These are phyloP conservation scores for Dichetophora obliterata DNA, from an alignment of 2,888 invertebrate species.

Conservation along the genomic window DNA sequence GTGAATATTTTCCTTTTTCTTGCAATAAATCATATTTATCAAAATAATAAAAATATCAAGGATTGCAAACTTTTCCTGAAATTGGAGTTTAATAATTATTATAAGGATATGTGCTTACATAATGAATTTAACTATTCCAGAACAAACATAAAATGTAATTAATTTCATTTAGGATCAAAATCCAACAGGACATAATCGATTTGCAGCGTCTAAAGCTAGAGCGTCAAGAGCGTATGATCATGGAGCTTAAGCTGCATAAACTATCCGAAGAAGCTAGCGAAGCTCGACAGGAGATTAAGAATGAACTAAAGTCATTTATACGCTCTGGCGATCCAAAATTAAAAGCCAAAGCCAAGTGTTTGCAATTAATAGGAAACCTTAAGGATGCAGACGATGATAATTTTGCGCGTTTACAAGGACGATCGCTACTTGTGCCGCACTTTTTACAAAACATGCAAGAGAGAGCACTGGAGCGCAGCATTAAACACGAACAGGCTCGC, in stretches of 20 bases:
- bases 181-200: slow-evolving; percentile 81
- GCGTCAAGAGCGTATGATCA: slow-evolving; percentile 80
- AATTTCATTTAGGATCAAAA: slow-evolving; percentile 72
- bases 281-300: slow-evolving; percentile 74
- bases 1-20: too few species aligned
- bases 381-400: slow-evolving; percentile 62
- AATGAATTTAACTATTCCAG: background rate
- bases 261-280: slow-evolving; percentile 76
- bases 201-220: slow-evolving; percentile 79
- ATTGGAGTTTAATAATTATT: too few species aligned
- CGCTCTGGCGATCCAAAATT: slow-evolving; percentile 74
- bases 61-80: too few species aligned
- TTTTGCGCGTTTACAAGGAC: slow-evolving; percentile 62
- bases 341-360: slow-evolving; percentile 70
- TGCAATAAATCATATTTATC: too few species aligned
- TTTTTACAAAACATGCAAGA: slow-evolving; percentile 81
- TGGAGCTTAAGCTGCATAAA: slow-evolving; percentile 79
- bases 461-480: slow-evolving; percentile 76
- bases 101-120: too few species aligned
- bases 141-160: background rate
- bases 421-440: slow-evolving; percentile 73
- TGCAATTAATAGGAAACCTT: slow-evolving; percentile 65
- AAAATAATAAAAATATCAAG: too few species aligned
- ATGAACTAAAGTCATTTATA: slow-evolving; percentile 73
- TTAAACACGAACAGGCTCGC: slow-evolving; percentile 67